Percentiles rank a stretch among this genome's conserved stretches.
Conservation (phyloP, 2,797 vertebrate species). For the Poeciliopsis gracilis region DNA sequence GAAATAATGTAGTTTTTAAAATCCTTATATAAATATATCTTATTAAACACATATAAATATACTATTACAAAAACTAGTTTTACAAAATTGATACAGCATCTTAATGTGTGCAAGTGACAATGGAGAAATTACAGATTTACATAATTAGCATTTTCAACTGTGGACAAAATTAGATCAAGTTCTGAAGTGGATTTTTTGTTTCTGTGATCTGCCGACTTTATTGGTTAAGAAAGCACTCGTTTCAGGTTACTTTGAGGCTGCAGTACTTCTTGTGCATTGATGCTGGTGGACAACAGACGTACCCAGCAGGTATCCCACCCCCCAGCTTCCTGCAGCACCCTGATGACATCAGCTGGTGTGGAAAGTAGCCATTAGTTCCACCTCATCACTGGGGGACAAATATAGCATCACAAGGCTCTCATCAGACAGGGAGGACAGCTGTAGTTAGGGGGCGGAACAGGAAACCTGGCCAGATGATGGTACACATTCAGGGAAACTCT, state of each 20-base stretch:
- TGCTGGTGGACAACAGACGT: slow-evolving; percentile 47
- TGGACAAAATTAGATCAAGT: background rate
- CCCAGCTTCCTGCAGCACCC: slow-evolving; percentile 58
- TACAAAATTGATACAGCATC: background rate
- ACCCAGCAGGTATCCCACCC: slow-evolving; percentile 64
- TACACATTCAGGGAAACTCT: slow-evolving; percentile 63
- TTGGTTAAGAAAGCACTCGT: background rate
- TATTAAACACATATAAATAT: background rate
- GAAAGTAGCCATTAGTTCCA: slow-evolving; percentile 81
- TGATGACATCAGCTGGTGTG: slow-evolving; percentile 78
- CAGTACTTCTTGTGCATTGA: background rate
- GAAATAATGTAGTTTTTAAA: background rate
- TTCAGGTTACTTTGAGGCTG: background rate
- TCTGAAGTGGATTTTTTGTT: background rate
- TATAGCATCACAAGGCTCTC: slow-evolving; percentile 72
- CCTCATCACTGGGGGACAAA: slow-evolving; percentile 81
- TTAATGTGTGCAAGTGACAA: background rate
- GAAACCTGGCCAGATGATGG: slow-evolving; percentile 77
- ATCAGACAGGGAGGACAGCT: slow-evolving; percentile 77
- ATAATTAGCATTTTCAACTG: background rate
- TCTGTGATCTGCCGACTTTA: background rate
- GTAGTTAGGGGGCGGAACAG: slow-evolving; percentile 69
- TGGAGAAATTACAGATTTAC: background rate
- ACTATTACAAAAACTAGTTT: background rate
- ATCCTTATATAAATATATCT: background rate